Conservation (phyloP, 1,140 invertebrate genomes). For the Saccostrea cuccullata region DNA sequence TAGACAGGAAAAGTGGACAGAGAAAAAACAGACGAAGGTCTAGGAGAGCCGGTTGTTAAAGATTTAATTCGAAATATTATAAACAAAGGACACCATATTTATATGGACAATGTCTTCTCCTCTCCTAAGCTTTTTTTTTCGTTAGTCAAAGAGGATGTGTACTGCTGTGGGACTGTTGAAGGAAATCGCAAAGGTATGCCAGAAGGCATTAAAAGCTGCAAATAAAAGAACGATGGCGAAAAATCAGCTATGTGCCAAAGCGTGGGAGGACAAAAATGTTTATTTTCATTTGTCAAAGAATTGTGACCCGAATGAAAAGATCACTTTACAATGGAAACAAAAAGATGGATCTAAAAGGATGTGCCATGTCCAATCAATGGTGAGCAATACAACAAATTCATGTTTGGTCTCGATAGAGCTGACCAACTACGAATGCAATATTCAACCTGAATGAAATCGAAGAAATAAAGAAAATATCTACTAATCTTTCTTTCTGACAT, state of each 20-base stretch:
- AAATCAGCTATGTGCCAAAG: slow-evolving; percentile 38
- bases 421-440: slow-evolving; percentile 45
- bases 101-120: too few relatives aligned
- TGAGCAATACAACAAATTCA: slow-evolving; percentile 43
- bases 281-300: slow-evolving; percentile 43
- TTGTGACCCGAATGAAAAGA: slow-evolving; percentile 33
- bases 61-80: too few relatives aligned
- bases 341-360: slow-evolving; percentile 56
- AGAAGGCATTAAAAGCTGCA: too few relatives aligned
- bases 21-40: too few relatives aligned
- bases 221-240: too few relatives aligned
- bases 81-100: too few relatives aligned
- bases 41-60: too few relatives aligned
- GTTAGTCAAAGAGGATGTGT: too few relatives aligned
- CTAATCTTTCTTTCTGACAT: slow-evolving; percentile 46
- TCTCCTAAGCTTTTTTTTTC: too few relatives aligned
- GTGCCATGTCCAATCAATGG: slow-evolving; percentile 42
- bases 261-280: slow-evolving; percentile 55
- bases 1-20: too few relatives aligned
- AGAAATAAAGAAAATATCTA: slow-evolving; percentile 48
- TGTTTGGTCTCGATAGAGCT: slow-evolving; percentile 48
- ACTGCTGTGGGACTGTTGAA: too few relatives aligned
- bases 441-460: slow-evolving; percentile 28
- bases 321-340: slow-evolving; percentile 42
- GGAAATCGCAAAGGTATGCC: too few relatives aligned